phyloP scores from a whole-genome alignment of 2,797 vertebrate species.

The Rhinoraja longicauda region DNA sequence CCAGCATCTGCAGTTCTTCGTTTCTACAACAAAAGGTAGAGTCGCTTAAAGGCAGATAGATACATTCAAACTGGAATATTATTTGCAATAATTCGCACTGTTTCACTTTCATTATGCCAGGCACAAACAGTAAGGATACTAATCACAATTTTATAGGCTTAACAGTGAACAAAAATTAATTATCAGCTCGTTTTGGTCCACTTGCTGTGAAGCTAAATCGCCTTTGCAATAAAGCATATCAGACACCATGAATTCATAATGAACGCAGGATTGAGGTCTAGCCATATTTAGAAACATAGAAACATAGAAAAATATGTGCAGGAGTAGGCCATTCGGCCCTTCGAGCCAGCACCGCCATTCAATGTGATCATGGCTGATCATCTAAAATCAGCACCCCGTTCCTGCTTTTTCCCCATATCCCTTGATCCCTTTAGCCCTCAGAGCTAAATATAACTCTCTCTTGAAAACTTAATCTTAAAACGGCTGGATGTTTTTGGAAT shows the following conservation, averaged over 20 bases:
- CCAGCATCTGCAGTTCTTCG: no score
- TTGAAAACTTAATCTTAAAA: neutral
- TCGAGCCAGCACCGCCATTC: no score
- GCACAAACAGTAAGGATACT: neutral
- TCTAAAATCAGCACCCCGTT: no score
- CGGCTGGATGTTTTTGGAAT: conserved; percentile 24
- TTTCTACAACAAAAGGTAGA: no score
- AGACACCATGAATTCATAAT: conserved; percentile 35
- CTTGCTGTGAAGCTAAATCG: conserved; percentile 27
- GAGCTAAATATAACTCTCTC: no score
- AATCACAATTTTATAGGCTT: conserved; percentile 33
- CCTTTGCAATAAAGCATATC: conserved; percentile 14
- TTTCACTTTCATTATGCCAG: conserved; percentile 16
- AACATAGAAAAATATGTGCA: no score
- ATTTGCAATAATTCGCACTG: conserved; percentile 25
- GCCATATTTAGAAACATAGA: neutral
- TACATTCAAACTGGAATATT: conserved; percentile 16
- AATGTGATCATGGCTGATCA: no score
- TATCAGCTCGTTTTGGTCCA: conserved; percentile 33
- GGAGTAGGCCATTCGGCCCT: no score
- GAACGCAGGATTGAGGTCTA: conserved; percentile 9
- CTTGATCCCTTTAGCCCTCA: no score
- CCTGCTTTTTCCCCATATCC: no score
- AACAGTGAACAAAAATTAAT: conserved; percentile 24
- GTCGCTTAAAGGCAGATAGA: no score